Evolutionary conservation across 2,888 invertebrate species (phyloP).

Genomic region (Helleia helle): DNA sequence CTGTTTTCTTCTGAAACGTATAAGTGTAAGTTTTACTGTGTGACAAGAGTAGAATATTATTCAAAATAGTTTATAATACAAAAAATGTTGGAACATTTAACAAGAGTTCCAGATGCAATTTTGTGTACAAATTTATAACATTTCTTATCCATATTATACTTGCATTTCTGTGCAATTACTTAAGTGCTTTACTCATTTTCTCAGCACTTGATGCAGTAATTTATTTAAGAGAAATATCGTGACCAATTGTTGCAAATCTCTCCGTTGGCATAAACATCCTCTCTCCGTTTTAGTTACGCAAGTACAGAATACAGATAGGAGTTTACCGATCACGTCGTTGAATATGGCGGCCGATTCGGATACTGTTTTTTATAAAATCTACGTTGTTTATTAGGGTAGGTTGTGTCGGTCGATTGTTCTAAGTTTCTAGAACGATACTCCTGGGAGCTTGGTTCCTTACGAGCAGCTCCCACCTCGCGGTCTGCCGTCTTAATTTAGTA

Average conservation of each 20-base stretch:
- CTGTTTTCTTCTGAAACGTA: no score
- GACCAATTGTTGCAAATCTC: background rate
- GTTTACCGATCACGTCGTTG: slow-evolving; percentile 10
- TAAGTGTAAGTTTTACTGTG: no score
- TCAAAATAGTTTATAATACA: no score
- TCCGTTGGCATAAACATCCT: background rate
- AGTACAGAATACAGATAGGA: slow-evolving; percentile 7
- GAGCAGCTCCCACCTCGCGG: slow-evolving; percentile 26
- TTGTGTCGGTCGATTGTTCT: slow-evolving; percentile 32
- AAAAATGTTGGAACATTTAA: no score
- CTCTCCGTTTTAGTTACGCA: slow-evolving; percentile 7
- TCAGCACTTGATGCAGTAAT: background rate
- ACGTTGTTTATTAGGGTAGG: slow-evolving; percentile 25
- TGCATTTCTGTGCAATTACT: background rate
- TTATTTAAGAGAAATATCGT: background rate
- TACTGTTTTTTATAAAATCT: slow-evolving; percentile 20
- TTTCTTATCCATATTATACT: no score
- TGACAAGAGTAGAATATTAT: no score
- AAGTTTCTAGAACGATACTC: slow-evolving; percentile 34
- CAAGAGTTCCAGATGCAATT: no score
- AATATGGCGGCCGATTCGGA: no score
- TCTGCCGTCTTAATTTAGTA: slow-evolving; percentile 59
- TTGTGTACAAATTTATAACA: no score
- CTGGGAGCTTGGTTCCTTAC: slow-evolving; percentile 30
- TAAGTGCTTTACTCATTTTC: background rate